Evolutionary conservation across 2,888 invertebrate genomes (phyloP), one percentile per base, ranked within the genome.

Genomic region (Polydrusus tereticollis): DNA sequence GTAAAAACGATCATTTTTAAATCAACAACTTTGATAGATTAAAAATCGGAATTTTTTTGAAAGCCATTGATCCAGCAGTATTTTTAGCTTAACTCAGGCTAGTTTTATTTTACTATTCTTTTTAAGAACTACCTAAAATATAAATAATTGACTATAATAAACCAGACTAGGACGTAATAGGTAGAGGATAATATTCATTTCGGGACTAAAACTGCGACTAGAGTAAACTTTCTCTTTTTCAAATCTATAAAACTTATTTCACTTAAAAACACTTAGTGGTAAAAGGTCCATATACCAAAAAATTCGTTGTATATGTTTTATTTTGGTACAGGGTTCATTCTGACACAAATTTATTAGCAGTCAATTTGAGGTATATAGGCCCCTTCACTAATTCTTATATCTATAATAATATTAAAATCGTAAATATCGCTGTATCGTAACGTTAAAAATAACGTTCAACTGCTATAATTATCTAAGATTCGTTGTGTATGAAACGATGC

Each of bases 401-500:
- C 59, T 59, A 59, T 59, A 23, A n/a, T n/a, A n/a, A n/a, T 59
- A 59, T 16, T 43, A 21, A 43, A 59, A 23, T 38, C 20, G 41
- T 59, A 38, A 79, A 79, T 78, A 80, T 21, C 26, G 23, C 18
- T 16, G 47, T 58, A 58, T 38, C 10, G 6, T 26, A 41, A 16
- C 59, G 59, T 79, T 81, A 81, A 71, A 59, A 41, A 21, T 59
- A 59, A 41, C 47, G 29, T 29, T 55, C 7, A 16, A 38, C 2
- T 65, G 78, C 69, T 60, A 64, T 16, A 82, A 81, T 83, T 84
- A 82, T 82, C 83, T 83, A 82, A 83, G 79, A 36, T 85, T 86
- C 86, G 86, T 86, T 86, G 86, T 86, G 79, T 83, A 77, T 80
- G 86, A 86, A 86, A 86, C 86, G 81, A 85, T 85, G 85, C 85